phyloP scores from a whole-genome alignment of 1,140 invertebrate genomes.

The Archegozetes longisetosus region DNA sequence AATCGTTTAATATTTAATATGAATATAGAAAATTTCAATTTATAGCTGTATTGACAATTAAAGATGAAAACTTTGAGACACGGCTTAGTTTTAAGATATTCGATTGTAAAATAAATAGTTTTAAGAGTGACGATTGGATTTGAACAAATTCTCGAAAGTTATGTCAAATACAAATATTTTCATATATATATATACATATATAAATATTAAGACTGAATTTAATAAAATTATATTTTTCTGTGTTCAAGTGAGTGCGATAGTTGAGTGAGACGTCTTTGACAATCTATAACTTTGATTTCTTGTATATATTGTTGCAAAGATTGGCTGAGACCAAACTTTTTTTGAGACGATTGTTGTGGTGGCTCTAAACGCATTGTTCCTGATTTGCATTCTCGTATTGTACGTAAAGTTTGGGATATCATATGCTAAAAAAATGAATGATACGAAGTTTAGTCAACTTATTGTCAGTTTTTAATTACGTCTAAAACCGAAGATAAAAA shows the following conservation, averaged over 20 bases:
- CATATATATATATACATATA: no score
- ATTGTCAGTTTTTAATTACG: not conserved
- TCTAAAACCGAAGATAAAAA: not conserved
- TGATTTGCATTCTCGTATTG: constrained; percentile 52
- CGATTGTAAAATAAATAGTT: no score
- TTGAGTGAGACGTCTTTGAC: constrained; percentile 36
- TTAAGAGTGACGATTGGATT: no score
- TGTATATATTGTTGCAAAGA: constrained; percentile 15
- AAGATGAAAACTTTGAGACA: no score
- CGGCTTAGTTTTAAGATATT: no score
- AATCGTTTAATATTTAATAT: no score
- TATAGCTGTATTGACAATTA: no score
- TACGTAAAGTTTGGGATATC: constrained; percentile 63
- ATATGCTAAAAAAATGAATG: constrained; percentile 42
- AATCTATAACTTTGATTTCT: constrained; percentile 36
- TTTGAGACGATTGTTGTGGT: constrained; percentile 7
- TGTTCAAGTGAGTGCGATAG: constrained; percentile 38
- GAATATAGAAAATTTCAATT: no score
- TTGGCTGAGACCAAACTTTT: constrained; percentile 8
- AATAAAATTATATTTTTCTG: constrained; percentile 11
- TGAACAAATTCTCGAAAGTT: no score
- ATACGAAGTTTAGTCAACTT: constrained; percentile 3
- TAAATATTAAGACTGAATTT: no score
- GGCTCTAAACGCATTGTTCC: constrained; percentile 43
- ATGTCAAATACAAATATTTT: no score